Conservation (phyloP, 2,797 vertebrate genomes). For the Decapterus maruadsi region DNA sequence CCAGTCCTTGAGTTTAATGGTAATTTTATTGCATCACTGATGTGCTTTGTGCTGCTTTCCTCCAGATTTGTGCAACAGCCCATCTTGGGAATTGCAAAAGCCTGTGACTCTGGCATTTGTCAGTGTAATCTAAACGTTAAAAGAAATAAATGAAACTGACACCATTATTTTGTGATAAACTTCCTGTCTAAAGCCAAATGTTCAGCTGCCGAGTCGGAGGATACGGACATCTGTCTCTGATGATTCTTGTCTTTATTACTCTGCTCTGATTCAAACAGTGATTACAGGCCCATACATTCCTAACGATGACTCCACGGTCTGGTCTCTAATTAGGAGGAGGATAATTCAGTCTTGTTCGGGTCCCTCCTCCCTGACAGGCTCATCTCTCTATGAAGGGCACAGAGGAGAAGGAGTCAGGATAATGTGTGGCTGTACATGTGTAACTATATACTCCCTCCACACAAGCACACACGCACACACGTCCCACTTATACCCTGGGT, state of each 20-base stretch:
- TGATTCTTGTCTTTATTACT: slow-evolving; percentile 32
- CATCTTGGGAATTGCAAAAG: not conserved
- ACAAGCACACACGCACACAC: slow-evolving; percentile 7
- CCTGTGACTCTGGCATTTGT: not conserved
- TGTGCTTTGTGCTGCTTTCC: not conserved
- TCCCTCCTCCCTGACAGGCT: slow-evolving; percentile 32
- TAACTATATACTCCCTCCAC: not conserved
- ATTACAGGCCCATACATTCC: slow-evolving; percentile 23
- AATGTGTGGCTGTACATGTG: not conserved
- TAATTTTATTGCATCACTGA: not conserved
- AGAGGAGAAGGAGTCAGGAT: slow-evolving; percentile 4
- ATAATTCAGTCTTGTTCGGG: slow-evolving; percentile 29
- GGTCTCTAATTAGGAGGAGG: slow-evolving; percentile 29
- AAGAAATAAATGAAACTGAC: not conserved
- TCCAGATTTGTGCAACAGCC: too few relatives aligned
- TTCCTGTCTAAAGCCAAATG: slow-evolving; percentile 3
- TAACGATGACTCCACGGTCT: slow-evolving; percentile 18
- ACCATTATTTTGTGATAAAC: not conserved
- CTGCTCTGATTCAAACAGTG: slow-evolving; percentile 24
- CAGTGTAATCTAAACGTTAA: not conserved
- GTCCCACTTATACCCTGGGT: slow-evolving; percentile 14
- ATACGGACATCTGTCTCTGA: slow-evolving; percentile 19
- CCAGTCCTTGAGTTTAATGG: not conserved
- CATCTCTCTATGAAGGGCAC: slow-evolving; percentile 41
- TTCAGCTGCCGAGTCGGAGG: slow-evolving; percentile 15